Percentiles rank a stretch among this genome's conserved stretches.
Evolutionary conservation across 1,140 invertebrate genomes (phyloP).

Genomic region (Diuraphis noxia): DNA sequence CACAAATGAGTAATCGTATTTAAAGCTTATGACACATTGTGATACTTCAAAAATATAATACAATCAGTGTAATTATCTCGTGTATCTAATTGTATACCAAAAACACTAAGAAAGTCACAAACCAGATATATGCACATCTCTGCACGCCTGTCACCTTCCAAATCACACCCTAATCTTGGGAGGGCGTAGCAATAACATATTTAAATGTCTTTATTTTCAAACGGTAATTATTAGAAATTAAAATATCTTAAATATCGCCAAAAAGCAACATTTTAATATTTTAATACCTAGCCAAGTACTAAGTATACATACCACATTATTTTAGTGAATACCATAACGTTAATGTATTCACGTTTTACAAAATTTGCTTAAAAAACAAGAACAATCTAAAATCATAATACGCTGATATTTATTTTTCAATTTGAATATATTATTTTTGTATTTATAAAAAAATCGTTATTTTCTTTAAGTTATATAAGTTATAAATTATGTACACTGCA

Average conservation of each 20-base stretch:
- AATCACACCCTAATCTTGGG: too few relatives aligned
- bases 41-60: too few relatives aligned
- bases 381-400: neutral
- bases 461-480: conserved; percentile 5
- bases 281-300: neutral
- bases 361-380: neutral
- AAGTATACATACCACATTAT: too few relatives aligned
- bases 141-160: too few relatives aligned
- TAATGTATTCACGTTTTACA: neutral
- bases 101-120: too few relatives aligned
- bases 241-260: neutral
- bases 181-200: too few relatives aligned
- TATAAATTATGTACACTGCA: neutral
- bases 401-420: neutral
- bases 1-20: too few relatives aligned
- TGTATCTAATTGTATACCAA: too few relatives aligned
- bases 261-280: neutral
- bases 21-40: too few relatives aligned
- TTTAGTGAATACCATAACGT: neutral
- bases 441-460: neutral
- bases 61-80: too few relatives aligned
- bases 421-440: neutral
- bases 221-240: neutral
- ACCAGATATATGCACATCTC: too few relatives aligned
- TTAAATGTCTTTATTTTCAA: neutral